phyloP scores from a whole-genome alignment of 2,113 vertebrate genomes.

The Protobothrops flavoviridis region DNA sequence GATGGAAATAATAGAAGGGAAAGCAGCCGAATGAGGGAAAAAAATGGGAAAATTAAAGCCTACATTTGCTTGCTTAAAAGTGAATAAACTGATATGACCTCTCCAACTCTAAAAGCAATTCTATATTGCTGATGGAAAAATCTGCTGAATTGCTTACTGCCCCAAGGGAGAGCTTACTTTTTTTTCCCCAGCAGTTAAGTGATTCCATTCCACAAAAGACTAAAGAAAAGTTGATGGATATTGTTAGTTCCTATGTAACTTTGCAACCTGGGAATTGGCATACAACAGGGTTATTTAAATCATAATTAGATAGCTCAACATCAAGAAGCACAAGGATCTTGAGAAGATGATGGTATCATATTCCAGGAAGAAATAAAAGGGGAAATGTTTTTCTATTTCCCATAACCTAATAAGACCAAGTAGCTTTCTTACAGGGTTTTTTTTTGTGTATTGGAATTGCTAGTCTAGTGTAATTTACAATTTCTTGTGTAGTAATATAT shows the following conservation, averaged over 20 bases:
- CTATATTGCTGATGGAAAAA: neutral
- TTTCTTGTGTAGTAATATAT: neutral
- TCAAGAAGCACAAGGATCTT: neutral
- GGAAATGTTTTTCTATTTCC: neutral
- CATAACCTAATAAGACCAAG: neutral
- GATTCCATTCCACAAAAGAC: neutral
- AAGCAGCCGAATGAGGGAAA: neutral
- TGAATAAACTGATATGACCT: constrained; percentile 1
- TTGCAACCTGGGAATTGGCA: neutral
- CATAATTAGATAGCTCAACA: neutral
- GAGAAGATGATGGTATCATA: neutral
- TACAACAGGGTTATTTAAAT: neutral
- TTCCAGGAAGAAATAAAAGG: neutral
- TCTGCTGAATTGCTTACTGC: neutral
- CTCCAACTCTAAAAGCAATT: neutral
- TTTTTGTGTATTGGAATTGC: neutral
- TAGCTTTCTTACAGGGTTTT: neutral
- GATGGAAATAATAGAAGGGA: neutral
- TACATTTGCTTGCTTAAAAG: neutral
- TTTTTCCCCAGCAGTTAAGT: neutral
- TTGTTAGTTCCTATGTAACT: neutral
- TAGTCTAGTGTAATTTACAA: neutral
- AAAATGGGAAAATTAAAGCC: neutral
- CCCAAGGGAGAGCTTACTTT: neutral
- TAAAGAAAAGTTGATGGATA: neutral